These are phyloP conservation scores for Aptenodytes patagonicus DNA, from an alignment of 2,113 vertebrate species.

Conservation along the genomic window DNA sequence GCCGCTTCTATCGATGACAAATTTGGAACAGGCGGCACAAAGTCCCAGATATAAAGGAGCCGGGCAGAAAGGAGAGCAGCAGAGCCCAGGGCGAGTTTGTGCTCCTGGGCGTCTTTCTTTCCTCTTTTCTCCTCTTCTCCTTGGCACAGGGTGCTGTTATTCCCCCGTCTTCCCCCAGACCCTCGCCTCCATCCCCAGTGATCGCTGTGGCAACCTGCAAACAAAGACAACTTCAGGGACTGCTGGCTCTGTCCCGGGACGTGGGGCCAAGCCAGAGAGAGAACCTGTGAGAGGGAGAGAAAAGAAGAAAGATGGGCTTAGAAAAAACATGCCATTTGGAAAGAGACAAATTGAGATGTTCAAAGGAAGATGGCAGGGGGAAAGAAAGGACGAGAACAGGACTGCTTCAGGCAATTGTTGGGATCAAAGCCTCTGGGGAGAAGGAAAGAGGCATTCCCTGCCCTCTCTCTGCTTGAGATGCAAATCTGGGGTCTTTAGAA, in stretches of 20 bases:
- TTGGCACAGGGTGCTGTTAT: slow-evolving; percentile 16
- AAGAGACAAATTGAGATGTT: slow-evolving; percentile 62
- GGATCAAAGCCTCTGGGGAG: slow-evolving; percentile 34
- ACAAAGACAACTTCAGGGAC: slow-evolving; percentile 29
- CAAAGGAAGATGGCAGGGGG: slow-evolving; percentile 48
- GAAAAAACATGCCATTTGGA: not conserved
- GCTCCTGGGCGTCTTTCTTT: not conserved
- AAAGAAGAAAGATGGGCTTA: slow-evolving; percentile 39
- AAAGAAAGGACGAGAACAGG: slow-evolving; percentile 20
- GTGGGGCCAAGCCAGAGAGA: not conserved
- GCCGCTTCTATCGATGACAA: not conserved
- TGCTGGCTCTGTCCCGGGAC: not conserved
- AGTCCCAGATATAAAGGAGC: not conserved
- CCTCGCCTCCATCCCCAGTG: not conserved
- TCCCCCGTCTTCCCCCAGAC: not conserved
- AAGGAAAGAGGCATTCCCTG: slow-evolving; percentile 33
- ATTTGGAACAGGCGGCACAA: slow-evolving; percentile 9
- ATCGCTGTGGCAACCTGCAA: slow-evolving; percentile 18
- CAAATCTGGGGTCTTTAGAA: slow-evolving; percentile 54
- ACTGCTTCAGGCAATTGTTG: slow-evolving; percentile 9
- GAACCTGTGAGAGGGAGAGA: slow-evolving; percentile 15
- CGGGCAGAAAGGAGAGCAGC: not conserved
- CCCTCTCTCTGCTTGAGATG: slow-evolving; percentile 52
- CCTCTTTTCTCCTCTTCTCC: not conserved
- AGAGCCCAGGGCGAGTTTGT: not conserved